These are phyloP conservation scores for Stenodera caucasica DNA, from an alignment of 2,888 invertebrate genomes.

Conservation along the genomic window DNA sequence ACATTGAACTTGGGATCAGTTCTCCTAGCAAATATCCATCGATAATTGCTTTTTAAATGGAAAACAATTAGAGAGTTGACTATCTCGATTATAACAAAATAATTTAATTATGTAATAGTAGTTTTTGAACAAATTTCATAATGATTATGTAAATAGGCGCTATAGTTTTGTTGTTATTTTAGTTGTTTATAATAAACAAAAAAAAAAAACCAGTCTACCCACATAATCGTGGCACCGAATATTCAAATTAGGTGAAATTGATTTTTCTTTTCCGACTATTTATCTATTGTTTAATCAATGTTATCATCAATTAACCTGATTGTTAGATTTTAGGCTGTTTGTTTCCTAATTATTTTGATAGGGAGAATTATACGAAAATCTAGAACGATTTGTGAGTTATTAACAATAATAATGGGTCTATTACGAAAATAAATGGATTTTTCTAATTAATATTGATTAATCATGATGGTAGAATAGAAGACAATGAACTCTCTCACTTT, in stretches of 20 bases:
- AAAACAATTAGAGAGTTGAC: background rate
- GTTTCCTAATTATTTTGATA: too few species aligned
- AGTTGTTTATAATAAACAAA: conserved; percentile 21
- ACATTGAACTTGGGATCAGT: background rate
- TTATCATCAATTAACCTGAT: background rate
- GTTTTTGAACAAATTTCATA: background rate
- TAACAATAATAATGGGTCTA: background rate
- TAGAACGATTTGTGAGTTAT: background rate
- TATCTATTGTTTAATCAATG: background rate
- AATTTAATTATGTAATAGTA: background rate
- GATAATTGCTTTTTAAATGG: too few species aligned
- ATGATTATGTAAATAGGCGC: conserved; percentile 21
- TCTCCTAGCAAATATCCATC: too few species aligned
- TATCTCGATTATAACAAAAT: background rate
- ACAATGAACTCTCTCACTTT: conserved; percentile 17
- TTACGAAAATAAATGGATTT: background rate
- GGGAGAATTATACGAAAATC: background rate
- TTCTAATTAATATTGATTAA: background rate
- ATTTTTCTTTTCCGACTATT: background rate
- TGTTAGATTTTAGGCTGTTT: too few species aligned
- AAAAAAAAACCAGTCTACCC: conserved; percentile 22
- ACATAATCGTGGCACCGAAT: conserved; percentile 10
- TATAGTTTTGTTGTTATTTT: conserved; percentile 9
- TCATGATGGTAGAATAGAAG: background rate
- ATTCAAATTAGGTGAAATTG: conserved; percentile 11